Evolutionary conservation across 2,888 invertebrate species (phyloP).

Genomic region (Drosophila quasianomalipes): DNA sequence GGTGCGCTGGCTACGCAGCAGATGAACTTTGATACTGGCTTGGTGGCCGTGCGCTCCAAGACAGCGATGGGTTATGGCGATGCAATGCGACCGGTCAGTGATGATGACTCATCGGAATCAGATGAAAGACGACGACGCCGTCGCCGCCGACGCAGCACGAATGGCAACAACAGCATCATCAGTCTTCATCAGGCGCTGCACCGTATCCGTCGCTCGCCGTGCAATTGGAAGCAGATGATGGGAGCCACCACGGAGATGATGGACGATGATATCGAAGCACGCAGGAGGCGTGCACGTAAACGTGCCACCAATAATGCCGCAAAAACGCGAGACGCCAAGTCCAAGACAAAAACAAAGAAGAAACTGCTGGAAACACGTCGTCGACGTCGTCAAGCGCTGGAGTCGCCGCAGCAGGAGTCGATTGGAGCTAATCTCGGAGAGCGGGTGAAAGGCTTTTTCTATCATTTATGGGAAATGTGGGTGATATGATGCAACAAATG

Average conservation of each 20-base stretch:
- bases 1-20: slow-evolving; percentile 47
- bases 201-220: slow-evolving; percentile 72
- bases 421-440: slow-evolving; percentile 44
- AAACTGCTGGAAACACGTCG: slow-evolving; percentile 43
- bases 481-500: slow-evolving; percentile 56
- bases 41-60: slow-evolving; percentile 50
- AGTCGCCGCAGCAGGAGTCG: slow-evolving; percentile 6
- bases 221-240: slow-evolving; percentile 48
- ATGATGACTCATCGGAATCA: slow-evolving; percentile 58
- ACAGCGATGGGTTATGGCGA: slow-evolving; percentile 63
- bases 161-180: neutral
- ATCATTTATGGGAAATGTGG: slow-evolving; percentile 55
- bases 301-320: slow-evolving; percentile 53
- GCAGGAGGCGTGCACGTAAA: slow-evolving; percentile 45
- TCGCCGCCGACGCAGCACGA: slow-evolving; percentile 25
- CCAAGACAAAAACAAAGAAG: slow-evolving; percentile 38
- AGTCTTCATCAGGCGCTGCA: slow-evolving; percentile 18
- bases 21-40: slow-evolving; percentile 52
- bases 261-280: slow-evolving; percentile 62
- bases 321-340: slow-evolving; percentile 43
- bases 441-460: slow-evolving; percentile 58
- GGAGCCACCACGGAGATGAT: slow-evolving; percentile 32
- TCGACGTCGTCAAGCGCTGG: slow-evolving; percentile 48
- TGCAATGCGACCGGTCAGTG: slow-evolving; percentile 51
- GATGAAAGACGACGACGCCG: slow-evolving; percentile 59